Conservation (phyloP, 2,888 invertebrate species). For the Drosophila limbata region DNA sequence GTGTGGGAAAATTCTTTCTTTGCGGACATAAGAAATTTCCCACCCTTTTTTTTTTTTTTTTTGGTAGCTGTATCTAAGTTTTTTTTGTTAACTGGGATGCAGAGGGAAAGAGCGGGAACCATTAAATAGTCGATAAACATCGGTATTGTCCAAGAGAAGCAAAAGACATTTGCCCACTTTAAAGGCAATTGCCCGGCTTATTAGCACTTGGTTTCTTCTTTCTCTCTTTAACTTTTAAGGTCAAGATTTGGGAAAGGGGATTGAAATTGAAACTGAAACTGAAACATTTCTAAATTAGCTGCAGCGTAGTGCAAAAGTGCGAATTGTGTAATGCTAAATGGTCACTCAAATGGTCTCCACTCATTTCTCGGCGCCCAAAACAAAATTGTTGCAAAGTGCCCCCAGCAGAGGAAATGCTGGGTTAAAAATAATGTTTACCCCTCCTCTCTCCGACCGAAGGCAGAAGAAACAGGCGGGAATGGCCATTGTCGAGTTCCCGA, state of each 20-base stretch:
- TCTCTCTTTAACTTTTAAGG: constrained; percentile 50
- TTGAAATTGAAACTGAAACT: background rate
- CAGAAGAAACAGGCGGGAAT: too few species aligned
- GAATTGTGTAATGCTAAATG: constrained; percentile 62
- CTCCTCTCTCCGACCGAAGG: background rate
- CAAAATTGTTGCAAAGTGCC: constrained; percentile 48
- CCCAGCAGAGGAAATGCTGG: constrained; percentile 65
- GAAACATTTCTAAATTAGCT: constrained; percentile 55
- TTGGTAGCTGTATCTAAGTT: constrained; percentile 13
- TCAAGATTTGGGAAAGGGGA: constrained; percentile 18
- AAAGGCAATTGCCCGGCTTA: constrained; percentile 64
- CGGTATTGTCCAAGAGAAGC: constrained; percentile 58
- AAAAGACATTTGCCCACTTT: constrained; percentile 42
- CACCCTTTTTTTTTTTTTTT: constrained; percentile 15
- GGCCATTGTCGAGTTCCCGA: too few species aligned
- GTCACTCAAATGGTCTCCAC: constrained; percentile 14
- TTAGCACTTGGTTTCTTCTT: constrained; percentile 56
- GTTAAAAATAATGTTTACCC: constrained; percentile 73
- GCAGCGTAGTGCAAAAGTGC: constrained; percentile 40
- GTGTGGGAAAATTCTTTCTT: constrained; percentile 14
- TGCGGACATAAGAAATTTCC: constrained; percentile 31
- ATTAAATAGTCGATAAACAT: constrained; percentile 74
- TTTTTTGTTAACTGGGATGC: constrained; percentile 4
- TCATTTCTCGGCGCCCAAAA: background rate
- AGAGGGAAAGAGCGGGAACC: constrained; percentile 5